Evolutionary conservation across 2,888 invertebrate species (phyloP).

Genomic region (Bombylius discolor): DNA sequence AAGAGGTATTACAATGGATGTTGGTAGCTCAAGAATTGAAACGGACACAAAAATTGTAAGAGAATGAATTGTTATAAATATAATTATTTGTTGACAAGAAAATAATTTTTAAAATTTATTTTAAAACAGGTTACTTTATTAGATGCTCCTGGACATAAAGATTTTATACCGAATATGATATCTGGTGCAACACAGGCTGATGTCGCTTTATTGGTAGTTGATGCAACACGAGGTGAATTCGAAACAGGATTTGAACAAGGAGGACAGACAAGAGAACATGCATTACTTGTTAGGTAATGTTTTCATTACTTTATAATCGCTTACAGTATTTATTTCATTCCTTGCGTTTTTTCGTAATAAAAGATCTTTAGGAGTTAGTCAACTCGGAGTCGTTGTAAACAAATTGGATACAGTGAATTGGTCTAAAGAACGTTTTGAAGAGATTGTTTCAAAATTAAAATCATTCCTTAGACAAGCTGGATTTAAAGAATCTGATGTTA

Average conservation of each 20-base stretch:
- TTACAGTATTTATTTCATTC: neutral
- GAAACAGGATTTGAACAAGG: conserved; percentile 98
- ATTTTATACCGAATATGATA: conserved; percentile 99
- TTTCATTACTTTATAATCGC: neutral
- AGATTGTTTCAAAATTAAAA: conserved; percentile 72
- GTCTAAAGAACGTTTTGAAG: conserved; percentile 80
- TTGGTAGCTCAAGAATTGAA: conserved; percentile 85
- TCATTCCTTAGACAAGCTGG: conserved; percentile 81
- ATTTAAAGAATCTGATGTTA: conserved; percentile 73
- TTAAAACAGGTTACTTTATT: conserved; percentile 54
- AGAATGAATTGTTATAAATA: neutral
- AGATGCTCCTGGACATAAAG: conserved; percentile 98
- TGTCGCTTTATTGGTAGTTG: conserved; percentile 90
- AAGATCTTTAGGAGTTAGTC: conserved; percentile 68
- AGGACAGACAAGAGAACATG: conserved; percentile 96
- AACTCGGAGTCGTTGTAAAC: conserved; percentile 89
- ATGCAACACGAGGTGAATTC: conserved; percentile 93
- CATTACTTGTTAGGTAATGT: conserved; percentile 62
- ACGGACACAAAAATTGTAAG: conserved; percentile 56
- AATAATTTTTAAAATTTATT: too few species aligned
- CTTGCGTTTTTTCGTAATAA: neutral
- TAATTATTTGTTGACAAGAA: neutral
- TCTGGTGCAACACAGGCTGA: conserved; percentile 97
- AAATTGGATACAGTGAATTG: conserved; percentile 94
- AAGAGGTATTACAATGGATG: conserved; percentile 98